These are phyloP conservation scores for Antrozous pallidus DNA, from an alignment of 2,797 vertebrate genomes.

Conservation along the genomic window DNA sequence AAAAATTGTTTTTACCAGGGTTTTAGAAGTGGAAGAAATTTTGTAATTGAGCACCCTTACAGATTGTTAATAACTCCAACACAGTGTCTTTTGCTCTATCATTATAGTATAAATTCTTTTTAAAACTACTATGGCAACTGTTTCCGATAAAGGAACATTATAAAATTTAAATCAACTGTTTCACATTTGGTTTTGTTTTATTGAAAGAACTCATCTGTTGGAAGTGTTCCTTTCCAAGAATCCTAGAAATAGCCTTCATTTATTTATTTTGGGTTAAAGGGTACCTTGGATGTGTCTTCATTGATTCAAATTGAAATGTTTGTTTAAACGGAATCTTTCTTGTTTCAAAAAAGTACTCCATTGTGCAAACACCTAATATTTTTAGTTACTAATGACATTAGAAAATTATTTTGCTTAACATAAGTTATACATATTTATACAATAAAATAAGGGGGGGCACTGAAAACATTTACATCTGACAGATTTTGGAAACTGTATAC, in stretches of 20 bases:
- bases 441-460: neutral
- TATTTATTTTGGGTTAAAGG: conserved; percentile 6
- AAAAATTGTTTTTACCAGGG: conserved; percentile 32
- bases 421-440: neutral
- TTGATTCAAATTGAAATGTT: conserved; percentile 22
- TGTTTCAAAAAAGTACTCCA: neutral
- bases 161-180: conserved; percentile 25
- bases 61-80: conserved; percentile 28
- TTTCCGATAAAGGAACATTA: conserved; percentile 42
- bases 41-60: neutral
- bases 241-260: conserved; percentile 30
- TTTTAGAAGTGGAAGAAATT: conserved; percentile 48
- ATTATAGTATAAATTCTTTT: conserved; percentile 35
- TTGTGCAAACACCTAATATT: conserved; percentile 32
- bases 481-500: conserved; percentile 10
- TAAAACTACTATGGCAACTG: neutral
- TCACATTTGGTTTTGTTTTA: conserved; percentile 44
- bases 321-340: neutral
- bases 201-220: conserved; percentile 16
- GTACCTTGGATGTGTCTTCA: neutral
- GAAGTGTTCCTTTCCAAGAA: conserved; percentile 1
- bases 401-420: conserved; percentile 6
- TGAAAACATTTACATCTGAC: neutral
- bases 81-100: neutral
- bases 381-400: conserved; percentile 26